phyloP scores from a whole-genome alignment of 2,113 vertebrate species.

The Saimiri boliviensis region DNA sequence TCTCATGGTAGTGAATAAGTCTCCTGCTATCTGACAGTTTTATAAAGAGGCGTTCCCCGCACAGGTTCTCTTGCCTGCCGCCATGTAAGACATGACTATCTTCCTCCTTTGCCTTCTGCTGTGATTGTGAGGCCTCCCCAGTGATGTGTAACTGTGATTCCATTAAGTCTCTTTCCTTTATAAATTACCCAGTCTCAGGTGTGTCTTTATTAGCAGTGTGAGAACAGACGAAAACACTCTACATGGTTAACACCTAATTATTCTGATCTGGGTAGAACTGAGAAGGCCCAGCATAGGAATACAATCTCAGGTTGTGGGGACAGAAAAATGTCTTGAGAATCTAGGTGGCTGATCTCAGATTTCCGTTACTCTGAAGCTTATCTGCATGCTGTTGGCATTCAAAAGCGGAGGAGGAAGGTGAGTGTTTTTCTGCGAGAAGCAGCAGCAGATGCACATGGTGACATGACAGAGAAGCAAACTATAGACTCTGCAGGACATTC shows the following conservation, averaged over 20 bases:
- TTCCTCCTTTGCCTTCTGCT: too few species aligned
- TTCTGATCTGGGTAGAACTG: background rate
- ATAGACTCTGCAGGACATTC: background rate
- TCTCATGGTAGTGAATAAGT: too few species aligned
- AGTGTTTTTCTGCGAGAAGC: background rate
- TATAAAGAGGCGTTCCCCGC: too few species aligned
- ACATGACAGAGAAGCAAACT: background rate
- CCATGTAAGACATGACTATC: too few species aligned
- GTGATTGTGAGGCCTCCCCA: too few species aligned
- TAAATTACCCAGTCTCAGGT: too few species aligned
- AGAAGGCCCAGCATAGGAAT: background rate
- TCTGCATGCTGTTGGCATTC: background rate
- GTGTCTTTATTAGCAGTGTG: too few species aligned
- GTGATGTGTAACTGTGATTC: too few species aligned
- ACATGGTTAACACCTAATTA: rapidly evolving
- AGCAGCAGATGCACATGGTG: background rate
- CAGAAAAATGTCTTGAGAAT: background rate
- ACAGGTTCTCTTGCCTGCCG: too few species aligned
- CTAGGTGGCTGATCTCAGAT: background rate
- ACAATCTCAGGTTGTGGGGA: background rate
- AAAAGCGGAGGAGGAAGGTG: background rate
- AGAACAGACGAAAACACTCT: too few species aligned
- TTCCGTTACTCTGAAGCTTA: background rate
- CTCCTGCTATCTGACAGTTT: too few species aligned
- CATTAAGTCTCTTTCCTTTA: too few species aligned